phyloP scores from a whole-genome alignment of 2,797 vertebrate genomes.

The Morelia viridis region DNA sequence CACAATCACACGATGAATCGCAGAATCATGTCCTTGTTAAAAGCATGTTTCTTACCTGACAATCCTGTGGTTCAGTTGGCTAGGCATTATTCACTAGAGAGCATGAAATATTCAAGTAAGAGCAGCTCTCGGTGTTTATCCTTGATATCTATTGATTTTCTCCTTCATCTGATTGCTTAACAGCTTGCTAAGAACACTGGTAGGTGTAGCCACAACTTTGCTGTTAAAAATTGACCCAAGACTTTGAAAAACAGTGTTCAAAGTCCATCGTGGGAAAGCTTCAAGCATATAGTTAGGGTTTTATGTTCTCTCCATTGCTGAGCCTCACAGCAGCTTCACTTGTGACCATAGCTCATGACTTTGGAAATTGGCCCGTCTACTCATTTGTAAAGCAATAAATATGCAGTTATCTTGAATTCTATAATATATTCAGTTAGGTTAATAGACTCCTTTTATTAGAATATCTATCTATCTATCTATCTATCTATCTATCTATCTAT shows the following conservation, averaged over 20 bases:
- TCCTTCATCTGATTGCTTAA: background rate
- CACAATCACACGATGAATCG: background rate
- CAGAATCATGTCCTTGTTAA: background rate
- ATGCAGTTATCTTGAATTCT: background rate
- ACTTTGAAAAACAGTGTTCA: slow-evolving; percentile 36
- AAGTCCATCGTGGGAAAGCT: slow-evolving; percentile 47
- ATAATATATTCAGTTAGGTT: background rate
- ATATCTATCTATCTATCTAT: no score
- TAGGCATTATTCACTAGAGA: background rate
- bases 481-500: no score
- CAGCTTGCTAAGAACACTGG: slow-evolving; percentile 10
- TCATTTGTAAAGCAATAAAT: background rate
- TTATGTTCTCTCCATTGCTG: background rate
- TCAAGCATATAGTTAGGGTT: background rate
- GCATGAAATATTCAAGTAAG: background rate
- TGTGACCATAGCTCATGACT: background rate
- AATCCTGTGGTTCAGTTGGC: background rate
- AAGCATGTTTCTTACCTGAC: background rate
- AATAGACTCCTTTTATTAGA: background rate
- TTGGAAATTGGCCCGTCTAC: background rate
- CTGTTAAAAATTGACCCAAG: background rate
- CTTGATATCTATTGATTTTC: background rate
- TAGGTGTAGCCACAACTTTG: background rate
- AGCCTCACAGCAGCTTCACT: background rate
- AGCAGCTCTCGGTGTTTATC: background rate